Percentiles rank a stretch among this genome's conserved stretches.
Conservation (phyloP, 2,888 invertebrate species). For the Pantelozetes paolii region DNA sequence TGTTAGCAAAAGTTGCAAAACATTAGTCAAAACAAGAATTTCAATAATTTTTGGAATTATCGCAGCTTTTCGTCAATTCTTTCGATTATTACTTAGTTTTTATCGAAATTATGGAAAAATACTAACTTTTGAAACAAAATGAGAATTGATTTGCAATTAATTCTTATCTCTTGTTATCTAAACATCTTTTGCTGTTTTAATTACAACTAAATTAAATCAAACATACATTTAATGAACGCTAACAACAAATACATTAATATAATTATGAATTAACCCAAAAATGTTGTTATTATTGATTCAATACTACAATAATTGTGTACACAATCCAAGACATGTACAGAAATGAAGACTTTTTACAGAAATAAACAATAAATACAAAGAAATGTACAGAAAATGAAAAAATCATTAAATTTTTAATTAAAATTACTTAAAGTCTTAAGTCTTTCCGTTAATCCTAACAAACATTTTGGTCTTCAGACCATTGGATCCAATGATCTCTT, state of each 20-base stretch:
- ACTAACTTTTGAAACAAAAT: background rate
- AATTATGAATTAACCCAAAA: background rate
- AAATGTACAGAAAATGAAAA: slow-evolving; percentile 18
- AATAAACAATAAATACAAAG: background rate
- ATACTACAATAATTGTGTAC: background rate
- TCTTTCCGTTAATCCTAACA: too few species aligned
- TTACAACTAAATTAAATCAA: background rate
- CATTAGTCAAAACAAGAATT: slow-evolving; percentile 1
- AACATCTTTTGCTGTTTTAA: slow-evolving; percentile 12
- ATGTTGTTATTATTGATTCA: slow-evolving; percentile 6
- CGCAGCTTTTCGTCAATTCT: slow-evolving; percentile 15
- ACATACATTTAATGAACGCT: slow-evolving; percentile 21
- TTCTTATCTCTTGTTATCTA: slow-evolving; percentile 1
- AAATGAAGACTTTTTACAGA: slow-evolving; percentile 3
- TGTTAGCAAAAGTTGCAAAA: background rate
- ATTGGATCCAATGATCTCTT: too few species aligned
- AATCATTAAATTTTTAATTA: too few species aligned
- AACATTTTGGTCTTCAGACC: too few species aligned
- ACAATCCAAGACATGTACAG: slow-evolving; percentile 15
- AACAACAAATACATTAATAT: slow-evolving; percentile 31
- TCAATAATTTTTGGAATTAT: background rate
- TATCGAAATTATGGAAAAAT: background rate
- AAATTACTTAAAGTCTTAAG: too few species aligned
- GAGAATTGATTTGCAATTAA: background rate
- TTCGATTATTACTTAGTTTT: slow-evolving; percentile 7